Evolutionary conservation across 1,140 invertebrate genomes (phyloP).

Genomic region (Steinernema khuongi): DNA sequence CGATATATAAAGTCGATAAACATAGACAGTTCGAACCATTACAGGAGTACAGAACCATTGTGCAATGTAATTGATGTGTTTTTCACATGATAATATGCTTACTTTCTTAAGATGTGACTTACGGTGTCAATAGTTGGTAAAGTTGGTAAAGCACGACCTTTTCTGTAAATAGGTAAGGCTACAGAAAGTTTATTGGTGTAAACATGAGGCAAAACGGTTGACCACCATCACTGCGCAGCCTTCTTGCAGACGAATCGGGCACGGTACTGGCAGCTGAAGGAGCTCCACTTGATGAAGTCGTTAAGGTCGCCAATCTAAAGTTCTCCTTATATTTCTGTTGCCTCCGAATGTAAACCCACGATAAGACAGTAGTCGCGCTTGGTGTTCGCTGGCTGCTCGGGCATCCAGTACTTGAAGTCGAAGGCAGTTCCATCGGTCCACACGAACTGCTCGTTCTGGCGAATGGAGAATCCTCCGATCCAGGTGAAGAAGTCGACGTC

Average conservation of each 20-base stretch:
- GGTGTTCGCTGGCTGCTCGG: not conserved
- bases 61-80: too few relatives aligned
- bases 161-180: too few relatives aligned
- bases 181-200: too few relatives aligned
- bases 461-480: not conserved
- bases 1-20: too few relatives aligned
- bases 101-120: too few relatives aligned
- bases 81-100: too few relatives aligned
- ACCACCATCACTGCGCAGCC: not conserved
- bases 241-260: not conserved
- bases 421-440: not conserved
- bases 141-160: too few relatives aligned
- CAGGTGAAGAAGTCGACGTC: not conserved
- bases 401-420: not conserved
- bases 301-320: not conserved
- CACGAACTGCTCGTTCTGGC: not conserved
- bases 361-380: not conserved
- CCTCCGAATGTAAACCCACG: not conserved
- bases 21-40: too few relatives aligned
- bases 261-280: not conserved
- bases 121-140: too few relatives aligned
- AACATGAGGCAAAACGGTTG: too few relatives aligned
- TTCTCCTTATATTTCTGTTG: not conserved
- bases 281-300: not conserved
- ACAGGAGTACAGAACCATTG: too few relatives aligned